Base-by-base conservation (phyloP, 2,113 vertebrate species). In the Cyprinus carpio region DNA sequence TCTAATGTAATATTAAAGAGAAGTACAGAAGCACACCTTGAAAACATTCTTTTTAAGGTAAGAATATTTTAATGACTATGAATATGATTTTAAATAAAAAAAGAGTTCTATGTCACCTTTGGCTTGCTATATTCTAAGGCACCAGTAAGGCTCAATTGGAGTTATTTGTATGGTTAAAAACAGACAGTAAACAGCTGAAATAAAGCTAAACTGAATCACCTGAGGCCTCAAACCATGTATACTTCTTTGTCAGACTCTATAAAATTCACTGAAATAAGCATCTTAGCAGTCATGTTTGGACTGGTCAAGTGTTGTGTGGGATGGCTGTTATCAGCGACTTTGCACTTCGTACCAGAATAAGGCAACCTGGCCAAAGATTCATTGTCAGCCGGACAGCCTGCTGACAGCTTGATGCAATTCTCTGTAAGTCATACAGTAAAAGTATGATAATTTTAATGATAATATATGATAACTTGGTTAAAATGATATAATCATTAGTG, bases 231-330 rank as follows among this genome's bases (percentile, higher is more conserved):
- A 71, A n/a, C 40, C 67, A 40, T 71, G 34, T 71, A 71, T n/a
- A 40, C 56, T 87, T 75, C 60, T 84, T 78, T 84, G 27, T 69
- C 69, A 43, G 62, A 34, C 31, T 20, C 34, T 43, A 51, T 67
- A 77, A 85, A 85, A 85, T 83, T 83, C 64, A 79, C 65, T 85
- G 79, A 87, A 85, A 67, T 78, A 82, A 87, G 80, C 75, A 27
- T 54, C 82, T 85, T 31, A 75, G 56, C 25, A 65, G 80, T 43
- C 71, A 49, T 78, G 67, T 80, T 71, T 83, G 84, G 54, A 83
- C 80, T 71, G 84, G 75, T 88, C 84, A 88, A 80, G 84, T 88
- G 80, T 83, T 86, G 81, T 75, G 75, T 83, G 58, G 58, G 56
- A 75, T 74, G 74, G 43, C 74, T 85, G 84, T 86, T 85, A 88